These are phyloP conservation scores for Augochlorella aurata DNA, from an alignment of 2,888 invertebrate species.

Conservation along the genomic window DNA sequence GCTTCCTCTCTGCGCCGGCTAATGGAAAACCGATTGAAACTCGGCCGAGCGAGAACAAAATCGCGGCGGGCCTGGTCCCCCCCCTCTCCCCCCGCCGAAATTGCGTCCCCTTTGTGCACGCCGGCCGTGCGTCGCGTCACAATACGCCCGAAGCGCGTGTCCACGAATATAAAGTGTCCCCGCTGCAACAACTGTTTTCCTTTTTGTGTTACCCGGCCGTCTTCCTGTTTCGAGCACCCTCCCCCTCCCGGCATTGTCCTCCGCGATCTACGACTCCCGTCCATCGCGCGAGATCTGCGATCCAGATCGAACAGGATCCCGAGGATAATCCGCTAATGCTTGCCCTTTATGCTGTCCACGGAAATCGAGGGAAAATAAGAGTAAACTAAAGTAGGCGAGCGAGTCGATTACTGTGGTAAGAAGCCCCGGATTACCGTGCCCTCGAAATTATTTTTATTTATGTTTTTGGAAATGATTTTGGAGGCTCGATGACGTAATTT, in stretches of 20 bases:
- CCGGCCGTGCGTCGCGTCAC: slow-evolving; percentile 40
- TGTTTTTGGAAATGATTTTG: too few relatives aligned
- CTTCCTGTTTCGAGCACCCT: slow-evolving; percentile 43
- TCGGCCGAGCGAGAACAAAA: slow-evolving; percentile 60
- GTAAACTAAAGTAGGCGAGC: too few relatives aligned
- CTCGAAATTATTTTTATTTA: too few relatives aligned
- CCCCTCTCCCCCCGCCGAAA: slow-evolving; percentile 29
- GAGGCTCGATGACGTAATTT: too few relatives aligned
- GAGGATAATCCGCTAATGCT: background rate
- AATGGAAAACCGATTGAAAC: slow-evolving; percentile 74
- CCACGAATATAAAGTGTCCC: slow-evolving; percentile 59
- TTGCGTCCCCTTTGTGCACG: slow-evolving; percentile 53
- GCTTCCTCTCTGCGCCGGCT: slow-evolving; percentile 54
- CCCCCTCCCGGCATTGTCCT: slow-evolving; percentile 7
- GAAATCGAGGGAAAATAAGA: too few relatives aligned
- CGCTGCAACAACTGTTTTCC: slow-evolving; percentile 46
- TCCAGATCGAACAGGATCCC: background rate
- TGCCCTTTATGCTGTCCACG: too few relatives aligned
- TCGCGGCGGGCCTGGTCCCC: background rate
- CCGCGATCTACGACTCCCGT: background rate
- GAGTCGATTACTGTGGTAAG: too few relatives aligned
- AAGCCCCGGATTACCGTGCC: too few relatives aligned
- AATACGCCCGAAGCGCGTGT: slow-evolving; percentile 54
- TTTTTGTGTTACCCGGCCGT: background rate
- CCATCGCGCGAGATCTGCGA: slow-evolving; percentile 20